Conservation (phyloP, 2,888 invertebrate species). For the Meta bourneti region DNA sequence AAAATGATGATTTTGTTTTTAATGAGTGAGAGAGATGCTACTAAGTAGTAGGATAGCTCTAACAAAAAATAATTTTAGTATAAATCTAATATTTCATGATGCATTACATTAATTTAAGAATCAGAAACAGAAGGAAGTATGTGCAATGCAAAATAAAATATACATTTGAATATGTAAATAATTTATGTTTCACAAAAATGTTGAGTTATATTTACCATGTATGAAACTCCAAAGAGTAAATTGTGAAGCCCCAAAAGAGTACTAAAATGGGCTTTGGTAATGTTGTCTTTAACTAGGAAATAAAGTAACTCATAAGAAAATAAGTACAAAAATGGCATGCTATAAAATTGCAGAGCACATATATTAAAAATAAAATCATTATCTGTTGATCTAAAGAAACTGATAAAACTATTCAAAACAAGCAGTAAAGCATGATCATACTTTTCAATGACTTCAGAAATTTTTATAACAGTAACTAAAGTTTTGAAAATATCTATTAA, state of each 20-base stretch:
- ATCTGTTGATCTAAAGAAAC: too few relatives aligned
- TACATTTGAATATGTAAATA: neutral
- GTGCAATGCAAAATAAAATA: too few relatives aligned
- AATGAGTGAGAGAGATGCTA: neutral
- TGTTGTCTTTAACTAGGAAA: conserved; percentile 6
- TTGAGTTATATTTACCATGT: conserved; percentile 1
- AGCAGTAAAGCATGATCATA: neutral
- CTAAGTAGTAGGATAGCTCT: too few relatives aligned
- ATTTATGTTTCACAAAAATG: neutral
- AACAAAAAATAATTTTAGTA: too few relatives aligned
- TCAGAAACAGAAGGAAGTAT: too few relatives aligned
- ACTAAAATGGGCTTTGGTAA: conserved; percentile 16
- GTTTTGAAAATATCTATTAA: too few relatives aligned
- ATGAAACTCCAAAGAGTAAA: conserved; percentile 3
- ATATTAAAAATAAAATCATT: too few relatives aligned
- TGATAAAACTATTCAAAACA: too few relatives aligned
- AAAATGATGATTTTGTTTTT: neutral
- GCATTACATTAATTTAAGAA: too few relatives aligned
- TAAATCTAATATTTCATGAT: too few relatives aligned
- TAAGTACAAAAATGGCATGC: neutral
- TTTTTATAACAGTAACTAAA: too few relatives aligned
- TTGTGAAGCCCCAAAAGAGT: neutral
- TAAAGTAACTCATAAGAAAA: neutral
- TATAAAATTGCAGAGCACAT: neutral
- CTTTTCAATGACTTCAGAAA: too few relatives aligned